Percentiles rank a stretch among this genome's conserved stretches.
Evolutionary conservation across 2,888 invertebrate species (phyloP).

Genomic region (Watsonalla binaria): DNA sequence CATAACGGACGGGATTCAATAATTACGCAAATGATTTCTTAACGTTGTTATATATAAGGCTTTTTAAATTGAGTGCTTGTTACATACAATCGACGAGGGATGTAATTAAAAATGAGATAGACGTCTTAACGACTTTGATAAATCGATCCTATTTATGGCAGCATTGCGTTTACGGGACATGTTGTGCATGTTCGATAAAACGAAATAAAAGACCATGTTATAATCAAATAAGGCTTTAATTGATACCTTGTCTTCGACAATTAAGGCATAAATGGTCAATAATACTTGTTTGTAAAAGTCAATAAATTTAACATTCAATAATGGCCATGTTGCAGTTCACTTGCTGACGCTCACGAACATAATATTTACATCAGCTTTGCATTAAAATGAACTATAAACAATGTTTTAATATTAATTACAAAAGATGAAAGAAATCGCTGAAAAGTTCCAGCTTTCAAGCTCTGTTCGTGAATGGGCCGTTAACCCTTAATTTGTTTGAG

Average conservation of each 20-base stretch:
- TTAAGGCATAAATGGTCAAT: conserved; percentile 16
- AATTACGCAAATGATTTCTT: too few relatives aligned
- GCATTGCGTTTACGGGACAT: conserved; percentile 16
- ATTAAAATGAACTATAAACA: conserved; percentile 7
- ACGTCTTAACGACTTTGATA: conserved; percentile 11
- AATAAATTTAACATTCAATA: conserved; percentile 6
- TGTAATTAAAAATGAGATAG: not conserved
- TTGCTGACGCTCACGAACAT: conserved; percentile 7
- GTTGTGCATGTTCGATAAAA: conserved; percentile 15
- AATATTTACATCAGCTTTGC: conserved; percentile 9
- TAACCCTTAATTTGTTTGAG: conserved; percentile 47
- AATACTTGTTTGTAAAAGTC: conserved; percentile 13
- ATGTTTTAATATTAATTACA: conserved; percentile 14
- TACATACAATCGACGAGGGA: not conserved
- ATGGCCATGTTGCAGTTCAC: not conserved
- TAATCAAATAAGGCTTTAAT: conserved; percentile 18
- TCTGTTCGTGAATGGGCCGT: conserved; percentile 37
- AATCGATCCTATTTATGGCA: conserved; percentile 23
- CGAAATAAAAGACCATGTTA: conserved; percentile 18
- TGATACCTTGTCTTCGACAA: conserved; percentile 13
- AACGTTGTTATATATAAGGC: too few relatives aligned
- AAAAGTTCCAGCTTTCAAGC: conserved; percentile 31
- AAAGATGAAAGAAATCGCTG: conserved; percentile 22
- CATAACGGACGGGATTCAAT: too few relatives aligned
- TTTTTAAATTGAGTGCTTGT: too few relatives aligned